Evolutionary conservation across 2,113 vertebrate genomes (phyloP).

Genomic region (Rhombomys opimus): DNA sequence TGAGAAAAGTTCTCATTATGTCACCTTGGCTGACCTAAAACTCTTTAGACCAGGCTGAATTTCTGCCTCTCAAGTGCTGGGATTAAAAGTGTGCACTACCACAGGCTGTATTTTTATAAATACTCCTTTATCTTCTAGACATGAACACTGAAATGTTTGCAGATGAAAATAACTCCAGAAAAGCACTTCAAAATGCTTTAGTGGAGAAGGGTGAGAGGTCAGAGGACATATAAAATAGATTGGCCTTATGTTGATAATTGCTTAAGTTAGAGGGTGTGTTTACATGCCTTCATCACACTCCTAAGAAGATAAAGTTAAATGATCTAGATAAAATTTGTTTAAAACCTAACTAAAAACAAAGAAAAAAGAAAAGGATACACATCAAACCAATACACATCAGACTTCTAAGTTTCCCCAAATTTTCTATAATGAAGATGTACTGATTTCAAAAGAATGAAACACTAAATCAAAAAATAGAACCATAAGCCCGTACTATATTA

Average conservation of each 20-base stretch:
- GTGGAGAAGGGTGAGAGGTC: not conserved
- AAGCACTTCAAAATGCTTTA: not conserved
- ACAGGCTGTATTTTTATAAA: not conserved
- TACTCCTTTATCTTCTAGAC: not conserved
- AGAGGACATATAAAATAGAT: not conserved
- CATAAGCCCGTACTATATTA: not conserved
- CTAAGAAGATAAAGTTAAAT: too few species aligned
- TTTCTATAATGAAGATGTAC: not conserved
- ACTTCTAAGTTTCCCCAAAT: not conserved
- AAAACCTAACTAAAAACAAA: too few species aligned
- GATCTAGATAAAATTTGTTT: too few species aligned
- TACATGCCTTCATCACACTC: not conserved
- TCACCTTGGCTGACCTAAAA: not conserved
- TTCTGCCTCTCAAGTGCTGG: not conserved
- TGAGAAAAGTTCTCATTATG: not conserved
- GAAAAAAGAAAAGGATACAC: not conserved
- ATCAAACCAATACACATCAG: not conserved
- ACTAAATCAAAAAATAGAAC: not conserved
- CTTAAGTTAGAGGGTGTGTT: not conserved
- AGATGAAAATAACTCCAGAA: not conserved
- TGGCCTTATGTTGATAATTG: not conserved
- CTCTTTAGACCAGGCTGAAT: not conserved
- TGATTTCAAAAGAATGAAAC: not conserved
- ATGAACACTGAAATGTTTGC: not conserved
- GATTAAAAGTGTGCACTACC: not conserved